Conservation (phyloP, 2,888 invertebrate species). For the Marronus borbonicus region DNA sequence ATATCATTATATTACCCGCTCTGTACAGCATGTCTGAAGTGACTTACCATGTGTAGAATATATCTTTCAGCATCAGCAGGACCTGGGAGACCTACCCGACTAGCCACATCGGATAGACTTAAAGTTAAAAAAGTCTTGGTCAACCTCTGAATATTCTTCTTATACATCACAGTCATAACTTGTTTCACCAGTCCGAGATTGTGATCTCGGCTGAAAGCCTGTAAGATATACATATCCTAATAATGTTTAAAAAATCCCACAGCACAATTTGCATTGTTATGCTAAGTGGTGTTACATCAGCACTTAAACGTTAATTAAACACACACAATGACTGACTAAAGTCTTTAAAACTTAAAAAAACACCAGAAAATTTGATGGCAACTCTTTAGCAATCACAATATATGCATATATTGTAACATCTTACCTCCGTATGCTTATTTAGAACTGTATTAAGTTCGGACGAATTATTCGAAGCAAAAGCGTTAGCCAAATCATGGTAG, state of each 20-base stretch:
- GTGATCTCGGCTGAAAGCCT: constrained; percentile 82
- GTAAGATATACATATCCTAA: not conserved
- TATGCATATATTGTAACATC: not conserved
- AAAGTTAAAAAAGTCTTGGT: constrained; percentile 95
- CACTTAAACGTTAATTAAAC: too few relatives aligned
- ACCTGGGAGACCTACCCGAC: constrained; percentile 88
- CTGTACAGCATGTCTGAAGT: not conserved
- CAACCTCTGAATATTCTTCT: constrained; percentile 96
- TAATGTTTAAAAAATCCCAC: too few relatives aligned
- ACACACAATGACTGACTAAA: too few relatives aligned
- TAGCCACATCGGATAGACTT: constrained; percentile 90
- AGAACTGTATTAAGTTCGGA: constrained; percentile 79
- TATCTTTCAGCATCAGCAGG: constrained; percentile 93
- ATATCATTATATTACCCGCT: too few relatives aligned
- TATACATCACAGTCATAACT: constrained; percentile 91
- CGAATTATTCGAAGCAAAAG: constrained; percentile 84
- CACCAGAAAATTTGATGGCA: constrained; percentile 13
- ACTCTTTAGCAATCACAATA: not conserved
- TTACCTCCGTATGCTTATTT: constrained; percentile 83
- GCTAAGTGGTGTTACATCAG: too few relatives aligned
- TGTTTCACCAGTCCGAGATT: constrained; percentile 87
- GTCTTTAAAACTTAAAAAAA: too few relatives aligned
- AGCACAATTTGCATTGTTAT: too few relatives aligned
- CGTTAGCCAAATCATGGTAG: constrained; percentile 89
- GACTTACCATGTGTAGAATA: constrained; percentile 92